These are phyloP conservation scores for Drosophila colorata DNA, from an alignment of 2,888 invertebrate genomes.

Conservation along the genomic window DNA sequence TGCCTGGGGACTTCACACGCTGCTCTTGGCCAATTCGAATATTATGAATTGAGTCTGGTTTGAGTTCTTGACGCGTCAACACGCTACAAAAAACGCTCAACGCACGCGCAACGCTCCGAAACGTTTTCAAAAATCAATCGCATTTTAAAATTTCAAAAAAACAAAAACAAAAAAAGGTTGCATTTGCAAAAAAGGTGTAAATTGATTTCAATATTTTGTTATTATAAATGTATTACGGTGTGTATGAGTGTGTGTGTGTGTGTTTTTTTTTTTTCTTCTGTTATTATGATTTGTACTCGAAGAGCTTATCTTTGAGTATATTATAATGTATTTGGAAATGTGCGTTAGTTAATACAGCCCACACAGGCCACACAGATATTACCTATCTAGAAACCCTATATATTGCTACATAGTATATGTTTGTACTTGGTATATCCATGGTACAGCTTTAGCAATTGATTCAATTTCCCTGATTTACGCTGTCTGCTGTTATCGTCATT, in stretches of 20 bases:
- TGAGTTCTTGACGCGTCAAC: slow-evolving; percentile 78
- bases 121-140: slow-evolving; percentile 6
- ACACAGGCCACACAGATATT: slow-evolving; percentile 10
- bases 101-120: slow-evolving; percentile 26
- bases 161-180: background rate
- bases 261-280: background rate
- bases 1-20: slow-evolving; percentile 26
- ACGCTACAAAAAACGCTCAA: slow-evolving; percentile 41
- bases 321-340: background rate
- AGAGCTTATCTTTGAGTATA: slow-evolving; percentile 35
- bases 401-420: no score
- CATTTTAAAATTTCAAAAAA: background rate
- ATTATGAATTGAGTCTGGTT: slow-evolving; percentile 73
- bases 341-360: background rate
- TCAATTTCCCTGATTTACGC: slow-evolving; percentile 1
- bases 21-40: slow-evolving; percentile 70
- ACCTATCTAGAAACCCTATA: background rate
- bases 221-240: background rate
- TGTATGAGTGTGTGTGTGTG: background rate
- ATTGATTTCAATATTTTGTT: slow-evolving; percentile 4
- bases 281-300: slow-evolving; percentile 1
- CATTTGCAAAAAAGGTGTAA: slow-evolving; percentile 9
- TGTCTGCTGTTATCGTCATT: background rate
- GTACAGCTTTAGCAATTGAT: background rate
- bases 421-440: no score